Conservation (phyloP, 2,113 vertebrate genomes). For the Colinus virginianus region DNA sequence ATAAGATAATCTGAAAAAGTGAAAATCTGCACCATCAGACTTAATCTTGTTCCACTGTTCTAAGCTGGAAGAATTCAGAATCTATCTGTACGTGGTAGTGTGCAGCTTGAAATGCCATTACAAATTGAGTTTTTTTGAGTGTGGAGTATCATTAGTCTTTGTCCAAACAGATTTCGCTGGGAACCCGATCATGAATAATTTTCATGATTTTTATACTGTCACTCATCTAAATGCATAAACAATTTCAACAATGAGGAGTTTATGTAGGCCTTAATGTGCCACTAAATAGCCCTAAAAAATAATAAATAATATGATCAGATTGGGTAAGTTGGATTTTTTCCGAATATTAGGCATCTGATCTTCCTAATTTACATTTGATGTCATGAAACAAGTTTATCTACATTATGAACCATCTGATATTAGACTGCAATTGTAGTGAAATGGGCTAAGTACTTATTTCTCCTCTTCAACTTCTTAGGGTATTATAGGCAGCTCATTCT, state of each 20-base stretch:
- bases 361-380: not conserved
- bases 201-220: not conserved
- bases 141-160: not conserved
- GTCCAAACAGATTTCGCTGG: conserved; percentile 39
- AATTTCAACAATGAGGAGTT: not conserved
- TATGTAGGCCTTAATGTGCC: not conserved
- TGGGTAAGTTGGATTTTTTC: not conserved
- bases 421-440: not conserved
- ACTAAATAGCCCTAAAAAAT: not conserved
- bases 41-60: not conserved
- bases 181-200: conserved; percentile 23
- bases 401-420: not conserved
- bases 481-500: not conserved
- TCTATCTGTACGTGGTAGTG: not conserved
- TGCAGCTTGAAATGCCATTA: conserved; percentile 6
- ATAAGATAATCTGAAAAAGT: not conserved
- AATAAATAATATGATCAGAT: not conserved
- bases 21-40: not conserved
- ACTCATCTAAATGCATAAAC: conserved; percentile 20
- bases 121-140: not conserved
- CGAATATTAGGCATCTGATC: not conserved
- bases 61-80: not conserved
- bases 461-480: not conserved
- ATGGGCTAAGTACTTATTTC: not conserved
- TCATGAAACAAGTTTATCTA: not conserved